A percentile compares a stretch with the other conserved stretches of the same genome.
phyloP scores from a whole-genome alignment of 2,797 vertebrate species.

The Ctenochaetus hawaiiensis region DNA sequence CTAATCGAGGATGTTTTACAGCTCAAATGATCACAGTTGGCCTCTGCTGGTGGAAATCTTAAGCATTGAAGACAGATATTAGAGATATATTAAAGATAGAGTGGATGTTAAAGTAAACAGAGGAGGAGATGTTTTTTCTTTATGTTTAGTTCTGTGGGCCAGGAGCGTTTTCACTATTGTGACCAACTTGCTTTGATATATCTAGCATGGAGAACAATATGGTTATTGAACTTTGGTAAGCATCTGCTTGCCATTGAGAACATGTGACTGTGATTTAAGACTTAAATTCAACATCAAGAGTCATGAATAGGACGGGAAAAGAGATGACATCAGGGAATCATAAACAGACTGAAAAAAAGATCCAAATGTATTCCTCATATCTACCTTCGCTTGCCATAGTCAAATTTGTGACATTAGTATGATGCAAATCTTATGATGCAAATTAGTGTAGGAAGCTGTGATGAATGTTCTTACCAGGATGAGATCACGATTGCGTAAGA shows the following conservation, averaged over 20 bases:
- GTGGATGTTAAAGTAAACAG: slow-evolving; percentile 19
- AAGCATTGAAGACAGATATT: slow-evolving; percentile 31
- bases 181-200: slow-evolving; percentile 53
- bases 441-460: slow-evolving; percentile 23
- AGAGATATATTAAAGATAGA: slow-evolving; percentile 5
- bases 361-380: slow-evolving; percentile 13
- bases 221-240: slow-evolving; percentile 58
- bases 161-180: slow-evolving; percentile 51
- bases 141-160: slow-evolving; percentile 39
- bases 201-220: slow-evolving; percentile 37
- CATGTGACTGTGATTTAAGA: slow-evolving; percentile 72
- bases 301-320: slow-evolving; percentile 35
- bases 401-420: slow-evolving; percentile 11
- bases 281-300: slow-evolving; percentile 50
- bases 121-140: not conserved
- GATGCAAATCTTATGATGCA: slow-evolving; percentile 38
- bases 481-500: slow-evolving; percentile 23
- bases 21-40: not conserved
- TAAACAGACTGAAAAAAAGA: slow-evolving; percentile 28
- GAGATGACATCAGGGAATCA: slow-evolving; percentile 51
- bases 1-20: slow-evolving; percentile 12
- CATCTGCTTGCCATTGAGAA: slow-evolving; percentile 74
- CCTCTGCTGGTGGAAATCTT: slow-evolving; percentile 22
- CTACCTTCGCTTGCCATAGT: slow-evolving; percentile 33
- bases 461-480: slow-evolving; percentile 39